These are phyloP conservation scores for Pachypanchax playfairii DNA, from an alignment of 2,113 vertebrate species.

Conservation along the genomic window DNA sequence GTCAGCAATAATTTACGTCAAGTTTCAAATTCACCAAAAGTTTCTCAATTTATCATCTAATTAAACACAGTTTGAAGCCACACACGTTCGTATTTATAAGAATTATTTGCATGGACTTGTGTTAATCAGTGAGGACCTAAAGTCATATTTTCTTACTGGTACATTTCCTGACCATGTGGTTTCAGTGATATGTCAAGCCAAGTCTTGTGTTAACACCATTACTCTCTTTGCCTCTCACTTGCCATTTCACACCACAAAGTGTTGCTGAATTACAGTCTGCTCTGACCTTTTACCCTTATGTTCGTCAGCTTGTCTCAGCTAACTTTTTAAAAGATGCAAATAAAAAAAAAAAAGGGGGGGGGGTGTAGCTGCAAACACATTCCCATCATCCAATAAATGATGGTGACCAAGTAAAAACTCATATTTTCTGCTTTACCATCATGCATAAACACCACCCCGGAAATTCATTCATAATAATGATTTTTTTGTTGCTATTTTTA, in stretches of 20 bases:
- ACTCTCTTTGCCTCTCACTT: neutral
- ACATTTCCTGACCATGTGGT: neutral
- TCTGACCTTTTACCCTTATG: neutral
- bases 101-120: neutral
- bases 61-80: neutral
- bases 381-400: too few species aligned
- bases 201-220: neutral
- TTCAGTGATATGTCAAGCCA: neutral
- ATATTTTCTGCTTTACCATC: too few species aligned
- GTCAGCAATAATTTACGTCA: neutral
- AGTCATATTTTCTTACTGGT: conserved; percentile 1
- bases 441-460: too few species aligned
- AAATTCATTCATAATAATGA: too few species aligned
- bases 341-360: too few species aligned
- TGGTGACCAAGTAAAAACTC: too few species aligned
- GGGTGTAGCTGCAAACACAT: too few species aligned
- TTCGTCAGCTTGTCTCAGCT: neutral
- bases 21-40: conserved; percentile 11
- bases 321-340: neutral
- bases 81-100: neutral
- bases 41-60: conserved; percentile 8
- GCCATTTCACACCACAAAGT: neutral
- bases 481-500: too few species aligned
- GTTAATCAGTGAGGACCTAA: too few species aligned
- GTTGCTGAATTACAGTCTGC: conserved; percentile 2